These are phyloP conservation scores for Trichacis sp. DNA, from an alignment of 2,888 invertebrate species.

Conservation along the genomic window DNA sequence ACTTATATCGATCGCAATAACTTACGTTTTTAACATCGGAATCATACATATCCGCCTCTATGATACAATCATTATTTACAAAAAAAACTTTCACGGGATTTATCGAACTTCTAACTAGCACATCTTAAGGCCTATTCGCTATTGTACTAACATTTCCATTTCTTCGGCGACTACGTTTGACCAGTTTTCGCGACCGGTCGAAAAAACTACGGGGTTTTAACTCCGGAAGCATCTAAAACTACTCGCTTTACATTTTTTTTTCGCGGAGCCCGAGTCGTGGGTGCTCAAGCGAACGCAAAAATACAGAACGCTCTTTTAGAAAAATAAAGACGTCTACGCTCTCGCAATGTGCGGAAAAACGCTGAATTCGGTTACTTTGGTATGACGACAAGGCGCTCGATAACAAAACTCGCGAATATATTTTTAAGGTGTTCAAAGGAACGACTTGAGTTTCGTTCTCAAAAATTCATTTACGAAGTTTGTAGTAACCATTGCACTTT, in stretches of 20 bases:
- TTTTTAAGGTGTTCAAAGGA: neutral
- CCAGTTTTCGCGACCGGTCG: conserved; percentile 31
- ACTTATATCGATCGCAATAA: conserved; percentile 51
- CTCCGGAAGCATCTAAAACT: conserved; percentile 34
- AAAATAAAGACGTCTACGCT: conserved; percentile 41
- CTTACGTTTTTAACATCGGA: conserved; percentile 47
- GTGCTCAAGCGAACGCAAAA: conserved; percentile 41
- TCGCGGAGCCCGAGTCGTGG: too few species aligned
- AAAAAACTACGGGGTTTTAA: conserved; percentile 34
- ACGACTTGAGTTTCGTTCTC: too few species aligned
- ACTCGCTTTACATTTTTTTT: conserved; percentile 13
- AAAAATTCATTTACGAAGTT: too few species aligned
- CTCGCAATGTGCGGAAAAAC: conserved; percentile 17
- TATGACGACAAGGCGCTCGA: conserved; percentile 21
- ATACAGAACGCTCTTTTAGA: conserved; percentile 36
- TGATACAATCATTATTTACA: conserved; percentile 63
- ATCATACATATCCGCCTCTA: conserved; percentile 45
- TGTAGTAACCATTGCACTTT: too few species aligned
- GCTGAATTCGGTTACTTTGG: conserved; percentile 32
- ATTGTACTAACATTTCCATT: conserved; percentile 45
- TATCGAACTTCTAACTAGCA: conserved; percentile 60
- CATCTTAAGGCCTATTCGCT: conserved; percentile 50
- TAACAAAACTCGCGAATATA: neutral
- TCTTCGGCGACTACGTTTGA: conserved; percentile 37
- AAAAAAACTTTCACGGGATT: conserved; percentile 60